Conservation (phyloP, 1,140 invertebrate genomes). For the Apis dorsata region DNA sequence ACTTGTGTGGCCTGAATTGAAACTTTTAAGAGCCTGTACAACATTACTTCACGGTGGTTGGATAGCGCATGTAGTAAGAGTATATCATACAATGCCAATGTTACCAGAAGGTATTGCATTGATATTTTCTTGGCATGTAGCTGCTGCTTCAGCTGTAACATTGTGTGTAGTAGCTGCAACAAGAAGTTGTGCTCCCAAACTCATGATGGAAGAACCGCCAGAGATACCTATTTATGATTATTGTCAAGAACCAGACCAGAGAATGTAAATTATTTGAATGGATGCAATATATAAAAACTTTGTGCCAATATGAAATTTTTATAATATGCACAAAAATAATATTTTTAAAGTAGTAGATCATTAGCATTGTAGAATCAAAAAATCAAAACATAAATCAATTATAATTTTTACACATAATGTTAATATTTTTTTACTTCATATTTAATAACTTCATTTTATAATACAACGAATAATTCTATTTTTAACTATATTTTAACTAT, state of each 20-base stretch:
- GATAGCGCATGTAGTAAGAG: constrained; percentile 75
- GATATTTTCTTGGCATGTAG: constrained; percentile 75
- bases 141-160: constrained; percentile 71
- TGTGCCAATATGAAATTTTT: constrained; percentile 5
- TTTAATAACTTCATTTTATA: constrained; percentile 37
- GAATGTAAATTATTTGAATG: constrained; percentile 13
- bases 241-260: constrained; percentile 63
- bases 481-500: constrained; percentile 33
- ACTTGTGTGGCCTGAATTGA: constrained; percentile 73
- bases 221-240: constrained; percentile 74
- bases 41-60: constrained; percentile 76
- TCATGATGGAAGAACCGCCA: constrained; percentile 63
- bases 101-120: constrained; percentile 69
- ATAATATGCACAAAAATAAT: constrained; percentile 18
- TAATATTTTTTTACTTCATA: constrained; percentile 46
- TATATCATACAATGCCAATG: constrained; percentile 55
- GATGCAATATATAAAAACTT: constrained; percentile 8
- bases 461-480: constrained; percentile 26
- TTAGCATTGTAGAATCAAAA: constrained; percentile 18
- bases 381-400: constrained; percentile 24
- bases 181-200: constrained; percentile 63
- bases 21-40: constrained; percentile 69
- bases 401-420: constrained; percentile 23
- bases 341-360: constrained; percentile 37
- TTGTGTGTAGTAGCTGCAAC: constrained; percentile 69